phyloP scores from a whole-genome alignment of 2,113 vertebrate genomes.

The zebrafish (Danio rerio) region GRCz12tu NC_133177.1:29761001-29761500 shows the following conservation, averaged over 20 bases:
- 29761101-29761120: conserved; percentile 3
- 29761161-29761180: conserved; percentile 23
- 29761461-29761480: conserved; percentile 95
- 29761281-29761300: conserved; percentile 91
- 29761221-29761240: conserved; percentile 97
- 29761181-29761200: conserved; percentile 85
- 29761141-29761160: background rate
- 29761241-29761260: conserved; percentile 98
- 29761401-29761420: conserved; percentile 97
- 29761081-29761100: background rate
- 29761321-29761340: conserved; percentile 91
- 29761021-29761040: conserved; percentile 38
- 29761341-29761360: conserved; percentile 93
- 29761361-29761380: conserved; percentile 97
- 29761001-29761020: conserved; percentile 43
- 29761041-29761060: conserved; percentile 36
- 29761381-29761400: conserved; percentile 86
- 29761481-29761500: conserved; percentile 84
- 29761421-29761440: conserved; percentile 99
- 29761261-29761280: conserved; percentile 83
- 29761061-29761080: conserved; percentile 6
- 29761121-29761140: background rate
- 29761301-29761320: conserved; percentile 96
- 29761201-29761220: conserved; percentile 90
- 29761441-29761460: conserved; percentile 95